These are phyloP conservation scores for Notolabrus celidotus DNA, from an alignment of 2,797 vertebrate species.

Conservation along the genomic window DNA sequence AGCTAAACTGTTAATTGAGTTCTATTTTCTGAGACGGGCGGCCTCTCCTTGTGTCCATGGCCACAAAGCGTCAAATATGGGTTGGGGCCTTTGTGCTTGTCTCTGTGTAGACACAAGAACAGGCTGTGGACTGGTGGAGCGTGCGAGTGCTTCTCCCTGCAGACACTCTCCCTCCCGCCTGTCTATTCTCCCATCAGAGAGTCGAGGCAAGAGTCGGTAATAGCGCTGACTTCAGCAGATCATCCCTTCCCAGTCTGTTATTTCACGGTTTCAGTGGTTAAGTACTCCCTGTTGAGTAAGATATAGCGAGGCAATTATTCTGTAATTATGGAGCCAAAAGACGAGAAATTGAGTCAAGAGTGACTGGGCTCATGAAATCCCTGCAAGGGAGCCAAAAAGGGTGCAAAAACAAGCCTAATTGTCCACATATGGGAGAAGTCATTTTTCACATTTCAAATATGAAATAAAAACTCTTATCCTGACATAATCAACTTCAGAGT, in stretches of 20 bases:
- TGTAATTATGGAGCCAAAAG: conserved; percentile 75
- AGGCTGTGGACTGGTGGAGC: conserved; percentile 71
- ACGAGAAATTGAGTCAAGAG: conserved; percentile 54
- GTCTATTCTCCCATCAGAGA: conserved; percentile 60
- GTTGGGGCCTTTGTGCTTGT: conserved; percentile 65
- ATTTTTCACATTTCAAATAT: neutral
- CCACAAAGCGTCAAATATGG: conserved; percentile 70
- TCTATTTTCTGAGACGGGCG: conserved; percentile 80
- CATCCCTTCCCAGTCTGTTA: conserved; percentile 72
- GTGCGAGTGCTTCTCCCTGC: conserved; percentile 45
- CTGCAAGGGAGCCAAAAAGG: conserved; percentile 15
- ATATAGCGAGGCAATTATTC: conserved; percentile 71
- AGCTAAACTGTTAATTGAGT: conserved; percentile 86
- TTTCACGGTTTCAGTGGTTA: conserved; percentile 73
- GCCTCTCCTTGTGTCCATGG: conserved; percentile 75
- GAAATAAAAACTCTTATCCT: neutral
- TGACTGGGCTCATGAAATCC: conserved; percentile 35
- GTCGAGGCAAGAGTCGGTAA: conserved; percentile 46
- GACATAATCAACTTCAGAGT: neutral
- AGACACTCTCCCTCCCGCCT: conserved; percentile 46
- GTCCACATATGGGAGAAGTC: conserved; percentile 3
- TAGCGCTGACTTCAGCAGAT: conserved; percentile 72
- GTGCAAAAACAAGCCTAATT: conserved; percentile 5
- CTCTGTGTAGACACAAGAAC: conserved; percentile 66
- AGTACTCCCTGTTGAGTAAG: conserved; percentile 74